Evolutionary conservation across 2,113 vertebrate genomes (phyloP), one percentile per base, ranked within the genome.

Genomic region (Onychostoma macrolepis): DNA sequence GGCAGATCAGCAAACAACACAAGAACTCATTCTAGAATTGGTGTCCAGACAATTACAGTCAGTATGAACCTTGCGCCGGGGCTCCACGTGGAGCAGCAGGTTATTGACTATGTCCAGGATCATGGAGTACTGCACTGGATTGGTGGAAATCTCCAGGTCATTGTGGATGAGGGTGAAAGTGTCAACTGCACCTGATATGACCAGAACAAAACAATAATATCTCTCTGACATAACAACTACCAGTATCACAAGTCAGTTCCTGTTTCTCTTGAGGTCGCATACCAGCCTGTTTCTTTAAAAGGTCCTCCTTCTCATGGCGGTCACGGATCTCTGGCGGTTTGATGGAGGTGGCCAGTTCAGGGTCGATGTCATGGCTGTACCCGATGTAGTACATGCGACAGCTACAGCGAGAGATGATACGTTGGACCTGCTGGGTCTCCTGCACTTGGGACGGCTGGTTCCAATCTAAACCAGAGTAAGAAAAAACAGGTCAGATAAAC

Each of bases 71-170:
- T 99, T 99, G 89, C 98, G 96, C 72, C 97, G 97, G 86, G 98
- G 97, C 89, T 99, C 98, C 89, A 99, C 98, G 0, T 99, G 98
- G 77, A 99, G 94, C 83, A 99, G 92, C 78, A 99, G 93, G 91
- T 99, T 99, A 95, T 99, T 99, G 87, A 99, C 97, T 0, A 99
- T 99, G 90, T 99, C 98, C 63, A 99, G 95, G 91, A 99, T 99
- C 98, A 99, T 99, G 77, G 97, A 97, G 19, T 99, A 99, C 91
- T 99, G 98, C 1, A 97, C 98, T 0, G 98, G 98, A 92, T 99
- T 99, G 83, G 98, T 99, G 85, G 98, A 99, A 89, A 99, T 99
- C 95, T 99, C 98, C 80, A 99, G 93, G 89, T 99, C 98, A 0
- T 99, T 97, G 91, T 99, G 98, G 92, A 99, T 99, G 83, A 99